Percentiles rank a stretch among this genome's conserved stretches.
Evolutionary conservation across 2,797 vertebrate genomes (phyloP).

Genomic region (Dallia pectoralis): DNA sequence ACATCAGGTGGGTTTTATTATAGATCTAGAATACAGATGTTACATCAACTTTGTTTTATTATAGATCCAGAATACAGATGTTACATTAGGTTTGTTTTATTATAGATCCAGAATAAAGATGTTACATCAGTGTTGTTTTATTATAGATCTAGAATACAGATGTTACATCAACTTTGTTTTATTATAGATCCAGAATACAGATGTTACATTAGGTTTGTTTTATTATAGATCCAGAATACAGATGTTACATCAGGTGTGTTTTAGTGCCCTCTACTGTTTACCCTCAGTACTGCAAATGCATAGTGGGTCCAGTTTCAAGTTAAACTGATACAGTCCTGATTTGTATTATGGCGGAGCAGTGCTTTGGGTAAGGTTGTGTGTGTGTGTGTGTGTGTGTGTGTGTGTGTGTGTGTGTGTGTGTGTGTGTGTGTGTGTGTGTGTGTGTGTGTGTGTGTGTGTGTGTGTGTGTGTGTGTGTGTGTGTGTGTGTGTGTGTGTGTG

Average conservation of each 20-base stretch:
- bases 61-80: not conserved
- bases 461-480: conserved; percentile 4
- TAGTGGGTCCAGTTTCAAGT: not conserved
- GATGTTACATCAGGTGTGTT: not conserved
- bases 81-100: conserved; percentile 42
- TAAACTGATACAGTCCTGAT: not conserved
- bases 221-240: conserved; percentile 42
- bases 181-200: conserved; percentile 40
- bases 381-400: conserved; percentile 12
- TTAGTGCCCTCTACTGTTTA: not conserved
- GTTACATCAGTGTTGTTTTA: too few species aligned
- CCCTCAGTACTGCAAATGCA: not conserved
- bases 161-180: conserved; percentile 40
- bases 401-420: conserved; percentile 12
- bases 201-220: too few species aligned
- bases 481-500: not conserved
- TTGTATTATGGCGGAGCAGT: not conserved
- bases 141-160: too few species aligned
- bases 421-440: conserved; percentile 3
- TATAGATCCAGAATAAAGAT: conserved; percentile 28
- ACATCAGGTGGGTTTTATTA: too few species aligned
- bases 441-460: conserved; percentile 11
- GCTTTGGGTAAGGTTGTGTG: not conserved
- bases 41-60: too few species aligned
- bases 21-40: conserved; percentile 23